A percentile compares a stretch with the other conserved stretches of the same genome.
Conservation (phyloP, 2,797 vertebrate genomes). For the Eleutherodactylus coqui region DNA sequence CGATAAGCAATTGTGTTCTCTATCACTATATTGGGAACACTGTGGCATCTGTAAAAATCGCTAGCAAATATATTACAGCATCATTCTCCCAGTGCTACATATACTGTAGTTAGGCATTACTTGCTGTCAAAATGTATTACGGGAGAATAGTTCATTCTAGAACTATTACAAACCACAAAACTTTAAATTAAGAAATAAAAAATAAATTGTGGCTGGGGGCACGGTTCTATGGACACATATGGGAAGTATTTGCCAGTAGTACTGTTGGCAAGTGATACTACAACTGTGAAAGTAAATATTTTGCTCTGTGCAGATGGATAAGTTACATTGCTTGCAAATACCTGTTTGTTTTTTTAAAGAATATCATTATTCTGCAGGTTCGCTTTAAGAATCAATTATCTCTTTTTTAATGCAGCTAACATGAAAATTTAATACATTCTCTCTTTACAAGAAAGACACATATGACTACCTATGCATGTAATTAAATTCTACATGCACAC, state of each 20-base stretch:
- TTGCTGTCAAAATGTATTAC: no score
- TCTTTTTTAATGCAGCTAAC: background rate
- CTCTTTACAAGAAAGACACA: background rate
- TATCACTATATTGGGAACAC: no score
- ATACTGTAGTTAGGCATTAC: no score
- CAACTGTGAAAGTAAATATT: background rate
- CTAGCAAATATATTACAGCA: no score
- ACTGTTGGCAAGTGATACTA: background rate
- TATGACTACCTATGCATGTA: constrained; percentile 4
- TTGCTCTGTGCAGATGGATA: background rate
- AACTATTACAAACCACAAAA: no score
- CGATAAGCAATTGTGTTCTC: no score
- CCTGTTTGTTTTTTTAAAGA: background rate
- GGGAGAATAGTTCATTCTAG: no score
- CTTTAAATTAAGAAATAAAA: no score
- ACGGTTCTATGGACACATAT: background rate
- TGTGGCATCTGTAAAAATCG: no score
- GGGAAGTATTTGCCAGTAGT: background rate
- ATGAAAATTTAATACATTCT: background rate
- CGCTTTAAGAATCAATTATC: background rate
- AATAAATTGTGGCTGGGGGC: background rate
- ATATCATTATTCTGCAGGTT: background rate
- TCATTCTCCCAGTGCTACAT: no score
- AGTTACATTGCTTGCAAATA: background rate
- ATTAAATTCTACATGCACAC: background rate